Percentiles rank a stretch among this genome's conserved stretches.
Evolutionary conservation across 1,140 invertebrate genomes (phyloP).

Genomic region (Drosophila nasuta): DNA sequence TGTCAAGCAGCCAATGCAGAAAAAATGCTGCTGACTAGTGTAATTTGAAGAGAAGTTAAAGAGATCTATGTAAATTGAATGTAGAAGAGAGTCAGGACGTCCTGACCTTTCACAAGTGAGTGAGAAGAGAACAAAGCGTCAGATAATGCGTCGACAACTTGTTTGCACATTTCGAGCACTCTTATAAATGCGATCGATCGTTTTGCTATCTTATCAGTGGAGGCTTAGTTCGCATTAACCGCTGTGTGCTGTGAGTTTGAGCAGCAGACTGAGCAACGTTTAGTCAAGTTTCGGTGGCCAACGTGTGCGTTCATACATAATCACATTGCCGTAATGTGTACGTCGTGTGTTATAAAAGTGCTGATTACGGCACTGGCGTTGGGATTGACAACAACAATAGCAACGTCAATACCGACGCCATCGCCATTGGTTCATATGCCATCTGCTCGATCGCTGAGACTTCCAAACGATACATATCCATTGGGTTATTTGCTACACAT

Average conservation of each 20-base stretch:
- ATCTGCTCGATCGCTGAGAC: slow-evolving; percentile 83
- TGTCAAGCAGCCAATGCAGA: too few species aligned
- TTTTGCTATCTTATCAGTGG: slow-evolving; percentile 66
- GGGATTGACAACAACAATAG: neutral
- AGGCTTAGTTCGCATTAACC: slow-evolving; percentile 49
- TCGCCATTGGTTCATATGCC: slow-evolving; percentile 1
- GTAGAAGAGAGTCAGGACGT: slow-evolving; percentile 37
- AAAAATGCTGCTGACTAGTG: neutral
- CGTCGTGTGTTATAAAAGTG: slow-evolving; percentile 26
- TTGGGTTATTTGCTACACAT: slow-evolving; percentile 88
- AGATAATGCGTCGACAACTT: neutral
- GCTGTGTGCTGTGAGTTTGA: slow-evolving; percentile 1
- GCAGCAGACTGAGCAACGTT: slow-evolving; percentile 22
- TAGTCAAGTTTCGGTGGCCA: slow-evolving; percentile 71
- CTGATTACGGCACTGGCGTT: slow-evolving; percentile 34
- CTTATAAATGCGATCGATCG: slow-evolving; percentile 39
- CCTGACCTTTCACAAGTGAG: slow-evolving; percentile 5
- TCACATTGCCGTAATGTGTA: slow-evolving; percentile 47
- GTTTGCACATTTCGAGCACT: slow-evolving; percentile 5
- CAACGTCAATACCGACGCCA: slow-evolving; percentile 5
- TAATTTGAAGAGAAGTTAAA: slow-evolving; percentile 19
- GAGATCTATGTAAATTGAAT: slow-evolving; percentile 5
- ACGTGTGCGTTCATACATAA: slow-evolving; percentile 50
- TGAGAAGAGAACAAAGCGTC: neutral
- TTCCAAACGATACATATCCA: slow-evolving; percentile 87